Evolutionary conservation across 2,888 invertebrate species (phyloP).

Genomic region (Escarpia spicata): DNA sequence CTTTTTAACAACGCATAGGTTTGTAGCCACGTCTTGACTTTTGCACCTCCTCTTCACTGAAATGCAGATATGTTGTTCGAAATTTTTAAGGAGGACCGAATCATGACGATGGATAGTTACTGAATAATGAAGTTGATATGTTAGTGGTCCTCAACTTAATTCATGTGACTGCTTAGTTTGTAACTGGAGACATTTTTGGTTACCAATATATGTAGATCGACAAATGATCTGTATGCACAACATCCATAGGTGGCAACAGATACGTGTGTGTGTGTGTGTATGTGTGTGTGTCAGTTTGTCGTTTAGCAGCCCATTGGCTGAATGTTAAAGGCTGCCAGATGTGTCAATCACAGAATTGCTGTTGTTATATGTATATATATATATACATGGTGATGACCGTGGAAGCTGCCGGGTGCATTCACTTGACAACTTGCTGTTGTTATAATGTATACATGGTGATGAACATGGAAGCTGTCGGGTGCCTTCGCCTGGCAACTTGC

Average conservation of each 20-base stretch:
- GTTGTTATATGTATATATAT: no score
- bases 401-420: not conserved
- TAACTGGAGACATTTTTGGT: not conserved
- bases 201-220: not conserved
- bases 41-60: not conserved
- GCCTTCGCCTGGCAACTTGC: not conserved
- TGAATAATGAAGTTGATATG: not conserved
- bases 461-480: not conserved
- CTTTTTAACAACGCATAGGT: not conserved
- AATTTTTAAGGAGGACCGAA: not conserved
- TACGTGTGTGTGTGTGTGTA: not conserved
- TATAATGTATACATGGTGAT: not conserved
- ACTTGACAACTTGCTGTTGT: not conserved
- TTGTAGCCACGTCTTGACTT: constrained; percentile 5
- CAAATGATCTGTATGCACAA: not conserved
- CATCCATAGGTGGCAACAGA: not conserved
- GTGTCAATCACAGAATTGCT: not conserved
- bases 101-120: constrained; percentile 6
- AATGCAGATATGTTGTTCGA: not conserved
- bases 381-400: not conserved
- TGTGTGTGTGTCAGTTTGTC: not conserved
- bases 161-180: constrained; percentile 4
- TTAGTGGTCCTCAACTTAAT: constrained; percentile 12
- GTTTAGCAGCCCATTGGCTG: not conserved
- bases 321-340: not conserved